These are phyloP conservation scores for Nomada goodeniana DNA, from an alignment of 2,888 invertebrate species.

Conservation along the genomic window DNA sequence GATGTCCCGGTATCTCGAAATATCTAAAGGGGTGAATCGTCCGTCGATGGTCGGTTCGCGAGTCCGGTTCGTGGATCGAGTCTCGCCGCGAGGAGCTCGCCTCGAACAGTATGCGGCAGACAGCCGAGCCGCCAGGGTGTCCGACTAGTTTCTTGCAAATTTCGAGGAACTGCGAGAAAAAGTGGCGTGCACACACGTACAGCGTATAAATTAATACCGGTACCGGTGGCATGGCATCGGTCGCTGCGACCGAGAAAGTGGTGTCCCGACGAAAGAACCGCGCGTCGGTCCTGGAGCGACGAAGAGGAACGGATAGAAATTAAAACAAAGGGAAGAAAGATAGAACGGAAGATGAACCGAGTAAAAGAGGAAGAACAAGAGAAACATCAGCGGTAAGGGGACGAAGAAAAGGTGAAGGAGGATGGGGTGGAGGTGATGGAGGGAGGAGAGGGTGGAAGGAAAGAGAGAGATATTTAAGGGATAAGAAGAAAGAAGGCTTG, in stretches of 20 bases:
- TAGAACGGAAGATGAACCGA: slow-evolving; percentile 29
- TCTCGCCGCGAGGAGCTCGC: background rate
- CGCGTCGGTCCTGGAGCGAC: slow-evolving; percentile 17
- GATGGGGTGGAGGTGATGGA: background rate
- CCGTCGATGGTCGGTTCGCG: background rate
- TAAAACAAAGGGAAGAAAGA: slow-evolving; percentile 49
- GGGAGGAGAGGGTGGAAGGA: background rate
- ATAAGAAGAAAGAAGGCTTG: slow-evolving; percentile 24
- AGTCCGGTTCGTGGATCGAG: slow-evolving; percentile 1
- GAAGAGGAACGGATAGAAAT: slow-evolving; percentile 43
- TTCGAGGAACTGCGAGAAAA: slow-evolving; percentile 84
- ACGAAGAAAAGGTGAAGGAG: slow-evolving; percentile 5
- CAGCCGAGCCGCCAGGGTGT: slow-evolving; percentile 68
- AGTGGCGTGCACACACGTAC: slow-evolving; percentile 84
- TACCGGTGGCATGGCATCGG: slow-evolving; percentile 58
- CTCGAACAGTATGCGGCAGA: slow-evolving; percentile 47
- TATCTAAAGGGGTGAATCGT: slow-evolving; percentile 25
- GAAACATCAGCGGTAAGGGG: background rate
- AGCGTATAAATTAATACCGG: slow-evolving; percentile 84
- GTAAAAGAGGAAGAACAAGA: slow-evolving; percentile 36
- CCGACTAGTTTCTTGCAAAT: slow-evolving; percentile 85
- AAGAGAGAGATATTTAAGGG: slow-evolving; percentile 39
- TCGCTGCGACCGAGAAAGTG: slow-evolving; percentile 17
- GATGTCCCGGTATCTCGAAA: slow-evolving; percentile 12
- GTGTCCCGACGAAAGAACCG: slow-evolving; percentile 28